Conservation (phyloP, 2,888 invertebrate species). For the Ceramica pisi region DNA sequence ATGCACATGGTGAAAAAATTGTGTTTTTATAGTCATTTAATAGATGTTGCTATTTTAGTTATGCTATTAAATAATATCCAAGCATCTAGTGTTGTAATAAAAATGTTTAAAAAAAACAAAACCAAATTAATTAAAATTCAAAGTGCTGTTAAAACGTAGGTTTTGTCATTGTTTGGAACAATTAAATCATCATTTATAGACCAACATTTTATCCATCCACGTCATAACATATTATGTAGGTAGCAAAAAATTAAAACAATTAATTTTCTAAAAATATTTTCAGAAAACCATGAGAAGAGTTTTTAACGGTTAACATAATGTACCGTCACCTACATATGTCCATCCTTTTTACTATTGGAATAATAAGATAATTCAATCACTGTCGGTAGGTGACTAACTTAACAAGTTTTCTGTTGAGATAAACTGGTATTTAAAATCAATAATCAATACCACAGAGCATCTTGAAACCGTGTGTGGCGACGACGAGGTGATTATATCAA, state of each 20-base stretch:
- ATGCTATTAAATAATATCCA: neutral
- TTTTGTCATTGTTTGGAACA: neutral
- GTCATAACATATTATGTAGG: no score
- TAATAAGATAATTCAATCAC: conserved; percentile 4
- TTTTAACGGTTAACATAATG: conserved; percentile 3
- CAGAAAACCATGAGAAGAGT: neutral
- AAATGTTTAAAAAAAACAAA: neutral
- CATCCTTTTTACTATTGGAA: neutral
- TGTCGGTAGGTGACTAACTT: neutral
- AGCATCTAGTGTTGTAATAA: neutral
- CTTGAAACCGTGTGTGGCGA: neutral
- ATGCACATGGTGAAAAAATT: no score
- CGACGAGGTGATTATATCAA: neutral
- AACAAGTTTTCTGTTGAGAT: neutral
- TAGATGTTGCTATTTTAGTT: neutral
- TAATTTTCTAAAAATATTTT: neutral
- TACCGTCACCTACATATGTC: neutral
- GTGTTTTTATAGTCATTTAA: neutral
- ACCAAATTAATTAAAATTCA: neutral
- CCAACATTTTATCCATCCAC: neutral
- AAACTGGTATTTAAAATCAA: neutral
- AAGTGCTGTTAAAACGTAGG: neutral
- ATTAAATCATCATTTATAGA: neutral
- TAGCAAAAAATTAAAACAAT: neutral
- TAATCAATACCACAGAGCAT: neutral